Evolutionary conservation across 2,888 invertebrate genomes (phyloP).

Genomic region (Sesamia inferens): DNA sequence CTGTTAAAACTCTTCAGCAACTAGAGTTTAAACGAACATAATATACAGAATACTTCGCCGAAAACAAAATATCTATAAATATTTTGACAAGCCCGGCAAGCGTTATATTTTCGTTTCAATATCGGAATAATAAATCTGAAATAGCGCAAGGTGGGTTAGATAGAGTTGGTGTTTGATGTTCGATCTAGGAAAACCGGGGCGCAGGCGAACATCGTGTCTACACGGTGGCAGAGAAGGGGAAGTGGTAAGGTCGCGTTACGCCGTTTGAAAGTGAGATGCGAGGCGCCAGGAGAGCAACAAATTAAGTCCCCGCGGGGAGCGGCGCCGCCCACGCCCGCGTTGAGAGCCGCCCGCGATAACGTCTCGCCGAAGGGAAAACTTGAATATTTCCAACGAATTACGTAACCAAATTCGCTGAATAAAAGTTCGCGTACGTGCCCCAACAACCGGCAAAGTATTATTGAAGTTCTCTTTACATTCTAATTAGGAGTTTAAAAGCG

Average conservation of each 20-base stretch:
- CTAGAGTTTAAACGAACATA: slow-evolving; percentile 16
- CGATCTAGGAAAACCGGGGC: slow-evolving; percentile 66
- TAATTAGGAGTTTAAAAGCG: slow-evolving; percentile 81
- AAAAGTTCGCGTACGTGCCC: slow-evolving; percentile 85
- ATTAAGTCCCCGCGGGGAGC: slow-evolving; percentile 88
- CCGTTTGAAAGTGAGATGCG: slow-evolving; percentile 89
- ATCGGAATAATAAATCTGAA: slow-evolving; percentile 57
- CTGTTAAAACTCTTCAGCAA: slow-evolving; percentile 27
- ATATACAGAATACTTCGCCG: slow-evolving; percentile 27
- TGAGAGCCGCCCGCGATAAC: slow-evolving; percentile 87
- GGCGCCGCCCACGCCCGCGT: slow-evolving; percentile 81
- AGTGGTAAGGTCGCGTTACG: slow-evolving; percentile 88
- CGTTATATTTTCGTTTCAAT: slow-evolving; percentile 51
- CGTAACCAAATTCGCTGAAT: slow-evolving; percentile 84
- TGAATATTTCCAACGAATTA: slow-evolving; percentile 88
- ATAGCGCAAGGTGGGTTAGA: slow-evolving; percentile 46
- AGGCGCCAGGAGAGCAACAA: slow-evolving; percentile 90
- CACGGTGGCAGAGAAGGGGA: slow-evolving; percentile 80
- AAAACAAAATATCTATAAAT: slow-evolving; percentile 27
- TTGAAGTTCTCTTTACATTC: slow-evolving; percentile 79
- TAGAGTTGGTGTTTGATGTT: slow-evolving; percentile 56
- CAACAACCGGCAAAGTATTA: slow-evolving; percentile 83
- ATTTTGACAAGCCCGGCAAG: slow-evolving; percentile 34
- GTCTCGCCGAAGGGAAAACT: slow-evolving; percentile 87
- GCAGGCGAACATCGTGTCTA: slow-evolving; percentile 79